Conservation (phyloP, 2,113 vertebrate species). For the Poeciliopsis occidentalis region DNA sequence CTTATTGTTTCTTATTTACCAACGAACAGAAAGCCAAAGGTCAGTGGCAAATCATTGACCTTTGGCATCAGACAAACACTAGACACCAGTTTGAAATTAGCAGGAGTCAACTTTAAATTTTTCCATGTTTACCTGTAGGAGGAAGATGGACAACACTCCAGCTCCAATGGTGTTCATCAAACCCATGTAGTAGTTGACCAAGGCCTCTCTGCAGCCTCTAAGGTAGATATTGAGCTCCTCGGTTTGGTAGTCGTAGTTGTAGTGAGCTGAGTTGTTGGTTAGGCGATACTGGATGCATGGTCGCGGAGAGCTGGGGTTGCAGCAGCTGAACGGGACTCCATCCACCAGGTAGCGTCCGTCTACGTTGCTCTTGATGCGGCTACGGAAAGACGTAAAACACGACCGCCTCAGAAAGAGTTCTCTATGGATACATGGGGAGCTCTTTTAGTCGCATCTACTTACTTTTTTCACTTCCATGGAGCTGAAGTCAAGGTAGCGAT, state of each 20-base stretch:
- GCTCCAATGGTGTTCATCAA: constrained; percentile 83
- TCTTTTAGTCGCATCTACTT: constrained; percentile 53
- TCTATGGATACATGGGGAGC: constrained; percentile 2
- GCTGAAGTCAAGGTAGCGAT: constrained; percentile 85
- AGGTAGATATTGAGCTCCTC: constrained; percentile 86
- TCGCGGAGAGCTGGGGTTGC: constrained; percentile 83
- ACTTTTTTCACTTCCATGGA: constrained; percentile 86
- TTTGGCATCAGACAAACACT: not conserved
- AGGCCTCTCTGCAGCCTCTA: constrained; percentile 81
- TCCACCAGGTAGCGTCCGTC: constrained; percentile 84
- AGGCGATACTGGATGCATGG: constrained; percentile 84
- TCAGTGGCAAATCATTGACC: not conserved
- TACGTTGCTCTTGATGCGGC: constrained; percentile 85
- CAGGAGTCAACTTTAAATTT: not conserved
- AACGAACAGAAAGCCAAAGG: not conserved
- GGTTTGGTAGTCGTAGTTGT: constrained; percentile 82
- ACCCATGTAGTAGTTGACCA: constrained; percentile 80
- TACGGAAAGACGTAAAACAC: constrained; percentile 40
- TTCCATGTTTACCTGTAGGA: constrained; percentile 78
- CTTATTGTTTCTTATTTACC: too few relatives aligned
- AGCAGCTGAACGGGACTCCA: constrained; percentile 86
- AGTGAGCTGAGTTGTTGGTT: constrained; percentile 85
- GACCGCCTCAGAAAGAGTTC: not conserved
- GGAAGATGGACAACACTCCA: constrained; percentile 78
- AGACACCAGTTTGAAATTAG: not conserved